Evolutionary conservation across 2,113 vertebrate genomes (phyloP).

Genomic region (Elgaria multicarinata): DNA sequence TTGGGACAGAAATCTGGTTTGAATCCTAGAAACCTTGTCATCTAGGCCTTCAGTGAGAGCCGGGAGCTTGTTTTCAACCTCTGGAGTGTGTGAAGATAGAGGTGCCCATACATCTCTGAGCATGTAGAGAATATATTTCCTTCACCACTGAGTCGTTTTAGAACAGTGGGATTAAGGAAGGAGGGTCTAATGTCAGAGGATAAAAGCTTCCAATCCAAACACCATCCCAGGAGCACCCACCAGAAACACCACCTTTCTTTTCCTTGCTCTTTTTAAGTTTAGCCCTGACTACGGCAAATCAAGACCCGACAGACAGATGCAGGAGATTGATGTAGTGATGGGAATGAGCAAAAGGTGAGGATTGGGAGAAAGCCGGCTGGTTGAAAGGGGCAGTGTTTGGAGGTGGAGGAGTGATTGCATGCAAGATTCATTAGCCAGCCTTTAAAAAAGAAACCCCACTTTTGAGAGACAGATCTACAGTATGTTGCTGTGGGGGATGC

Average conservation of each 20-base stretch:
- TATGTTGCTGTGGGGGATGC: neutral
- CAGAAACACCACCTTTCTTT: neutral
- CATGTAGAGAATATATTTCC: neutral
- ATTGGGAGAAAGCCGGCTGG: neutral
- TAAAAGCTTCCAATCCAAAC: too few relatives aligned
- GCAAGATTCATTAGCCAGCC: neutral
- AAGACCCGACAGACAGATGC: neutral
- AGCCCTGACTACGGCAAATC: neutral
- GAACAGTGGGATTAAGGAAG: neutral
- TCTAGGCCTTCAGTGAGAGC: neutral
- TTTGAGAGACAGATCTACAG: neutral
- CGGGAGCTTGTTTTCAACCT: neutral
- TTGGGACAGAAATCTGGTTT: neutral
- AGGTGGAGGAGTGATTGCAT: neutral
- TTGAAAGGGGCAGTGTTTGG: neutral
- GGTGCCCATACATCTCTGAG: neutral
- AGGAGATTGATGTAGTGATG: neutral
- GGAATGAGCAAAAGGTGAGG: neutral
- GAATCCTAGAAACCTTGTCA: neutral
- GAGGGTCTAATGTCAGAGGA: neutral
- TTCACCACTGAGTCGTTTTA: too few relatives aligned
- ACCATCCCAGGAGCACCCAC: neutral
- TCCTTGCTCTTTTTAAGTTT: neutral
- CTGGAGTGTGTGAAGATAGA: neutral
- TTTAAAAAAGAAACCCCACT: neutral